phyloP scores from a whole-genome alignment of 1,140 invertebrate genomes.

The Anagrus nilaparvatae region DNA sequence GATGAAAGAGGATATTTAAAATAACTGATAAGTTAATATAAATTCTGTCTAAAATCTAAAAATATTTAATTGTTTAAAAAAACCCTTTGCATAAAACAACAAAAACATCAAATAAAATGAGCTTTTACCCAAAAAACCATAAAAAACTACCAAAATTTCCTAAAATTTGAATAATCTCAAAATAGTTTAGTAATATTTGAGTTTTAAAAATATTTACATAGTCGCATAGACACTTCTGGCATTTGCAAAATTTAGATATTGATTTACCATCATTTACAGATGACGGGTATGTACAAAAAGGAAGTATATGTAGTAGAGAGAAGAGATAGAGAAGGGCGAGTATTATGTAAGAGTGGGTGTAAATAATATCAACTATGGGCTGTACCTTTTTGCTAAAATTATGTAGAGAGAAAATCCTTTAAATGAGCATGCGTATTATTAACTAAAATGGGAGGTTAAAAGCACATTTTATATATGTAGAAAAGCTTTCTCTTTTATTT shows the following conservation, averaged over 20 bases:
- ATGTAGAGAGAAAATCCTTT: not conserved
- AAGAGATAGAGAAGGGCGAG: not conserved
- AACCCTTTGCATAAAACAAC: no score
- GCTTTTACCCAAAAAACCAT: no score
- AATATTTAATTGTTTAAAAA: no score
- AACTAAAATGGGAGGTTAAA: not conserved
- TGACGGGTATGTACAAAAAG: no score
- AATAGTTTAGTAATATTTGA: not conserved
- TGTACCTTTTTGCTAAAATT: slow-evolving; percentile 5
- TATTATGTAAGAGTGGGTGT: slow-evolving; percentile 28
- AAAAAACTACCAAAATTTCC: not conserved
- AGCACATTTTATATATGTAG: no score
- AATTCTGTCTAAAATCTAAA: no score
- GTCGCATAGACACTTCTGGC: not conserved
- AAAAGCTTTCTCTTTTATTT: no score
- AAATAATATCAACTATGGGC: slow-evolving; percentile 19
- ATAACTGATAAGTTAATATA: no score
- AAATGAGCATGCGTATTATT: slow-evolving; percentile 4
- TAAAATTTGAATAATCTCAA: not conserved
- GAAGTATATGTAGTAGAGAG: no score
- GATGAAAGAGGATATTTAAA: no score
- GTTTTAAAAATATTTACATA: not conserved
- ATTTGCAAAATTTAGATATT: slow-evolving; percentile 24
- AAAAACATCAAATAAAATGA: no score
- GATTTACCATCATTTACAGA: slow-evolving; percentile 42